Evolutionary conservation across 2,888 invertebrate genomes (phyloP), one percentile per base, ranked within the genome.

Genomic region (Synergus japonicus): DNA sequence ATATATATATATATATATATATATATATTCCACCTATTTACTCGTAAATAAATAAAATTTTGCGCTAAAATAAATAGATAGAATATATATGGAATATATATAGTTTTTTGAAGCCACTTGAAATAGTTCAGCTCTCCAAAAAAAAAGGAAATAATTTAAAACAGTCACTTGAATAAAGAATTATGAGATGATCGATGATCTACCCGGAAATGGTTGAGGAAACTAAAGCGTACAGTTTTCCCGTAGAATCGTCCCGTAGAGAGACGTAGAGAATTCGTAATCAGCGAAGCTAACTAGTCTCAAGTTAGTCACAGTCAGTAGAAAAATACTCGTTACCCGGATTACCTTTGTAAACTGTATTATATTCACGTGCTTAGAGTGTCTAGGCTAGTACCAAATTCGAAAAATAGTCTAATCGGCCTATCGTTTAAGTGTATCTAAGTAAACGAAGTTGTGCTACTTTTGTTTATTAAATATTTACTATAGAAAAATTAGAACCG

Each of bases 241-340:
- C 76, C 65, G 67, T 58, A 83, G 82, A 85, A 88, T 89, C 89
- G 85, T 90, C 85, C 89, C 88, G 88, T 86, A 84, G 88, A 86
- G 87, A 87, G 84, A 87, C 78, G 87, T 88, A 90, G 90, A 90
- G 79, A 88, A 82, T 84, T 89, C 88, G 84, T 89, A 84, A 85
- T 89, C 84, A 88, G 86, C 86, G 84, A 88, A 87, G 85, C 83
- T 86, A 85, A 85, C 87, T 89, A 89, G 88, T 85, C 84, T 87
- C 86, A 88, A 87, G 85, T 88, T 89, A 88, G 87, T 88, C 83
- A 83, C 86, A 87, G 84, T 86, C 79, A 84, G 89, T 89, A 89
- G 89, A 84, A 79, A 83, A 83, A 85, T 79, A 85, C 82, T 86
- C 86, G 85, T 87, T 87, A 85, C 89, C 82, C 86, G 85, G 87